Conservation (phyloP, 2,797 vertebrate species). For the Tadarida brasiliensis region DNA sequence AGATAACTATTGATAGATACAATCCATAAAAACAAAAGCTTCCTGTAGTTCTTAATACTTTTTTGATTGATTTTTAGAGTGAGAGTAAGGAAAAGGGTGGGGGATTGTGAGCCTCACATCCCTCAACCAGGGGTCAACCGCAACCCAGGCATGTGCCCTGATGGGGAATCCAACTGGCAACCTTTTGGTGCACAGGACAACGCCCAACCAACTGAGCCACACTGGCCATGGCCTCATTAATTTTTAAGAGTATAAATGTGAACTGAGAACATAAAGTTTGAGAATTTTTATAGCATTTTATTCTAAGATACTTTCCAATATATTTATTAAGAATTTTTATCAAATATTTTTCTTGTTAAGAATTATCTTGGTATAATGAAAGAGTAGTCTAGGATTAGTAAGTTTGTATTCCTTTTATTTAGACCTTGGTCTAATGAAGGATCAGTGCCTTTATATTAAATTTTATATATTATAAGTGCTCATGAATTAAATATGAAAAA, state of each 20-base stretch:
- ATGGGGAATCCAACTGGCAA: no score
- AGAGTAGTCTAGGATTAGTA: neutral
- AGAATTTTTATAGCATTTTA: neutral
- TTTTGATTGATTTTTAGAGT: no score
- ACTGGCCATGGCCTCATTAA: no score
- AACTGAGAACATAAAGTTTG: neutral
- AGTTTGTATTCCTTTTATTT: neutral
- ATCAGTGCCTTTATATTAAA: no score
- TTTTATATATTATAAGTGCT: no score
- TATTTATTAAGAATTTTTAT: neutral
- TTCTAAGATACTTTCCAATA: neutral
- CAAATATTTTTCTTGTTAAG: neutral
- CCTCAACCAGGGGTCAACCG: no score
- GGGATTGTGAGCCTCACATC: no score
- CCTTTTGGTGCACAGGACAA: no score
- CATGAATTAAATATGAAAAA: no score
- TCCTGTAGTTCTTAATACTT: neutral
- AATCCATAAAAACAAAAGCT: neutral
- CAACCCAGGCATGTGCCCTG: no score
- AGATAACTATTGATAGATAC: neutral
- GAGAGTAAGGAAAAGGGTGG: no score
- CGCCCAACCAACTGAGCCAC: no score
- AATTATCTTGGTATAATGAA: neutral
- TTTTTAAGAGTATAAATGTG: neutral
- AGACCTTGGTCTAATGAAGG: neutral